Base-by-base conservation (phyloP, 2,113 vertebrate species). In the Cyphomyrus plagiostoma region DNA sequence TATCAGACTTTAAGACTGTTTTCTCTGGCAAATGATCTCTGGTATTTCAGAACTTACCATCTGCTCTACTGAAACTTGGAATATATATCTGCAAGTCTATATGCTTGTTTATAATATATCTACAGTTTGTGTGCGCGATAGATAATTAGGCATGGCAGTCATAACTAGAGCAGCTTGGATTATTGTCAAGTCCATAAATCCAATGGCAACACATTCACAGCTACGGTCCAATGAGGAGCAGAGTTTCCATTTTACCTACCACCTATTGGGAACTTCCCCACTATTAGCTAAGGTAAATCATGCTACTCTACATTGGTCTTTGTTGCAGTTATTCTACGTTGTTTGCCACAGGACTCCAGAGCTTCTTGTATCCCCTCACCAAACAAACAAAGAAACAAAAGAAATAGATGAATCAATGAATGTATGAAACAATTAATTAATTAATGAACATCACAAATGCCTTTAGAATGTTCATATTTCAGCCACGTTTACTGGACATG, bases 141-240 rank as follows among this genome's bases (percentile, higher is more conserved):
- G 85, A 52, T 56, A 87, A 87, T 53, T 87, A 39, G 15, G n/a
- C n/a, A 53, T 56, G n/a, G 26, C 85, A 53, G 85, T 87, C 26
- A 50, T 56, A 42, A 87, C 49, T 53, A 30, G 49, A 86, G 26
- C 50, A 53, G 85, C 50, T 87, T 87, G 85, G 85, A 87, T 56
- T 35, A 35, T 26, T 53, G 85, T 87, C 85, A 87, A 50, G 49
- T 56, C 85, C 49, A 53, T 35, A 5, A 35, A 17, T 87, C 49
- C 30, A 56, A 4, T 56, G 17, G 50, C 30, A 86, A 52, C 45
- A 19, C 50, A 53, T 53, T 53, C 49, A 87, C 50, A 53, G 85
- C 23, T 56, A 87, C 3, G 50, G 30, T 87, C 49, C 85, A 52
- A 35, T 30, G n/a, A 50, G 50, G 19, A 53, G n/a, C 23, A 84